Evolutionary conservation across 2,113 vertebrate genomes (phyloP).

Genomic region (Pachypanchax playfairii): DNA sequence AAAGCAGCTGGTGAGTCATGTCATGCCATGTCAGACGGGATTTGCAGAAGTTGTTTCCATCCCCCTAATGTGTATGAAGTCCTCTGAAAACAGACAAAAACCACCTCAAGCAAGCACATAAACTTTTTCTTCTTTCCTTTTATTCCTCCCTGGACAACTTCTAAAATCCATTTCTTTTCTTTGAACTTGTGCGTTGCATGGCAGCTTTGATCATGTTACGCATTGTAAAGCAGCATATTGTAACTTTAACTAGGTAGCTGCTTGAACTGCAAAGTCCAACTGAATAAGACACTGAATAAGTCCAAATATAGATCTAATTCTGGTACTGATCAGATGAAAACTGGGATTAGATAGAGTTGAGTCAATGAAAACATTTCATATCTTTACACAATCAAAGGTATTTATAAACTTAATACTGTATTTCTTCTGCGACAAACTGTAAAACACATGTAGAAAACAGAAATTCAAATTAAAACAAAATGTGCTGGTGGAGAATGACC

Average conservation of each 20-base stretch:
- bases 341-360: too few species aligned
- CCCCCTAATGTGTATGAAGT: background rate
- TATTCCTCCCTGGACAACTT: background rate
- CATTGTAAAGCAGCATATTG: background rate
- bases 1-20: background rate
- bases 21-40: background rate
- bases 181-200: background rate
- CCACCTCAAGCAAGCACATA: background rate
- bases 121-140: background rate
- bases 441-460: too few species aligned
- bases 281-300: too few species aligned
- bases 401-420: too few species aligned
- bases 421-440: too few species aligned
- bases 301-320: too few species aligned
- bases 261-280: background rate
- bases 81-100: constrained; percentile 1
- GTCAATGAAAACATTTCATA: too few species aligned
- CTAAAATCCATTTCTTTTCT: background rate
- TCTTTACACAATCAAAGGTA: too few species aligned
- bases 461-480: too few species aligned
- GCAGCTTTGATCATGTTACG: background rate
- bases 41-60: background rate
- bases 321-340: too few species aligned
- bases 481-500: too few species aligned
- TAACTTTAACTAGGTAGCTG: background rate